These are phyloP conservation scores for Luidia sarsii DNA, from an alignment of 53 echinoderm and acorn worm species.

Conservation along the genomic window DNA sequence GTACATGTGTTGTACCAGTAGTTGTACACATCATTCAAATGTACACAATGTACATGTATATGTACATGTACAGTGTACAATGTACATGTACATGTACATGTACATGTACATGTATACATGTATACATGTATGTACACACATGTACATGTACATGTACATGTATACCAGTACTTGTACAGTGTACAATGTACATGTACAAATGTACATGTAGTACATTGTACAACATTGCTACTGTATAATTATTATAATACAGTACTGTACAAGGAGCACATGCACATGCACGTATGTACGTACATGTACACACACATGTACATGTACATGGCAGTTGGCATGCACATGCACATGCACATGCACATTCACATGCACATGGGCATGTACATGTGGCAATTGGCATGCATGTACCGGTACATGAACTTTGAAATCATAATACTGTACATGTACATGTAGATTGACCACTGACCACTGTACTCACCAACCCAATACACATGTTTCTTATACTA, in stretches of 20 bases:
- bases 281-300: neutral
- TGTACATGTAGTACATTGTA: neutral
- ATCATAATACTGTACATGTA: neutral
- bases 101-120: too few species aligned
- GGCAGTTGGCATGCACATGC: too few species aligned
- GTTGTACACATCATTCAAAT: too few species aligned
- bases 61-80: neutral
- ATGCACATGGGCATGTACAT: too few species aligned
- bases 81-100: constrained; percentile 21
- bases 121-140: neutral
- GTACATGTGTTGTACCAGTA: too few species aligned
- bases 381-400: too few species aligned
- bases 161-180: neutral
- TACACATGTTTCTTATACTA: too few species aligned
- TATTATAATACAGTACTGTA: neutral
- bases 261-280: neutral
- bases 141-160: neutral
- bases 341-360: too few species aligned
- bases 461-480: too few species aligned
- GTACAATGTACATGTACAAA: neutral
- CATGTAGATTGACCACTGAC: too few species aligned
- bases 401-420: too few species aligned
- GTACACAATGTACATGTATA: neutral
- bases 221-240: neutral
- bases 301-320: too few species aligned